Conservation (phyloP, 2,113 vertebrate genomes). For the Strigops habroptila region DNA sequence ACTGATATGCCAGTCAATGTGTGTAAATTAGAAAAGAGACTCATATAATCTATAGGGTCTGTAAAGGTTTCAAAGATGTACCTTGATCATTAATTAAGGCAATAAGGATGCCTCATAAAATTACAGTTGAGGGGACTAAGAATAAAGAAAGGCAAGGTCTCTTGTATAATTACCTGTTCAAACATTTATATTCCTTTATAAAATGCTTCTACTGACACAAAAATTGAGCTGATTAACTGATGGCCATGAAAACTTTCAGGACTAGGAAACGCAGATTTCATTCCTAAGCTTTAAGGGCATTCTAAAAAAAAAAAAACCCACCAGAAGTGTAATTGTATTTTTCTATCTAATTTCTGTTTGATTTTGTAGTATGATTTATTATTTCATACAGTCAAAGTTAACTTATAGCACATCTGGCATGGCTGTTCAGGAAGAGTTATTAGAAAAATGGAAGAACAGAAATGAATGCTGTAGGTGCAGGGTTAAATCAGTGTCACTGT, state of each 20-base stretch:
- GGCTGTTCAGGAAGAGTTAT: not conserved
- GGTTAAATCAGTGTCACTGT: not conserved
- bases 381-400: not conserved
- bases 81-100: slow-evolving; percentile 30
- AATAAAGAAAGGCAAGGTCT: slow-evolving; percentile 29
- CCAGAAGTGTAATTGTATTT: not conserved
- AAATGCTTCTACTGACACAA: not conserved
- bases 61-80: slow-evolving; percentile 6
- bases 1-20: not conserved
- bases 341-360: not conserved
- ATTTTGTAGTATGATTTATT: not conserved
- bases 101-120: slow-evolving; percentile 23
- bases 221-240: not conserved
- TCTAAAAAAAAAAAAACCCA: not conserved
- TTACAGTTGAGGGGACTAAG: not conserved
- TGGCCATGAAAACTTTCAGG: not conserved
- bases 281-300: not conserved
- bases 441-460: not conserved
- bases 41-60: not conserved
- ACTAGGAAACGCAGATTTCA: not conserved
- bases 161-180: slow-evolving; percentile 8
- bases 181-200: slow-evolving; percentile 2
- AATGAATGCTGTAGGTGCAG: not conserved
- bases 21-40: not conserved
- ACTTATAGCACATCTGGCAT: not conserved